A percentile compares a stretch with the other conserved stretches of the same genome.
Conservation (phyloP, 2,888 invertebrate species). For the Syrista parreyssii region DNA sequence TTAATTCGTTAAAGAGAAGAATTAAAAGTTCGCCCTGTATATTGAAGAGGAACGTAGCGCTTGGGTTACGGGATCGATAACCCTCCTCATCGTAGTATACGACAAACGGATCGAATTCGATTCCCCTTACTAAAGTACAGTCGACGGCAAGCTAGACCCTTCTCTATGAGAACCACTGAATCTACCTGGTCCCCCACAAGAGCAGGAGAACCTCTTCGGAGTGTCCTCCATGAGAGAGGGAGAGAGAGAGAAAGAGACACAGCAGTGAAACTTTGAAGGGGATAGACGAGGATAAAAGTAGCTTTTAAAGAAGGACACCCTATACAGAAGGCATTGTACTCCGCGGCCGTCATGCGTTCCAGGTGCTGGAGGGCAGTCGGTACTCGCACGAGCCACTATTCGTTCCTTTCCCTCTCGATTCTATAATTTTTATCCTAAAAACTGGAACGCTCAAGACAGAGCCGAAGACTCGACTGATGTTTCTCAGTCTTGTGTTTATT, state of each 20-base stretch:
- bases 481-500: neutral
- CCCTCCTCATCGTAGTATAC: neutral
- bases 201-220: constrained; percentile 11
- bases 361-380: constrained; percentile 48
- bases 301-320: constrained; percentile 45
- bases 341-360: constrained; percentile 47
- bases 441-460: neutral
- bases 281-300: neutral
- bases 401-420: constrained; percentile 20
- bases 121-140: neutral
- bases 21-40: neutral
- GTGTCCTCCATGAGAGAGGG: constrained; percentile 24
- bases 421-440: neutral
- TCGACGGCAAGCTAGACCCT: neutral
- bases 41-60: neutral
- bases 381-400: constrained; percentile 35
- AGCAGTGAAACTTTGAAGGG: neutral
- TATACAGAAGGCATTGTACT: constrained; percentile 53
- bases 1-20: neutral
- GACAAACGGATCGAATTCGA: neutral
- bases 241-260: constrained; percentile 23
- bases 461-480: neutral
- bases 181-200: constrained; percentile 13
- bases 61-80: neutral
- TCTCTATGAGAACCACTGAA: constrained; percentile 29